phyloP scores from a whole-genome alignment of 2,113 vertebrate genomes.

The Verasper variegatus region DNA sequence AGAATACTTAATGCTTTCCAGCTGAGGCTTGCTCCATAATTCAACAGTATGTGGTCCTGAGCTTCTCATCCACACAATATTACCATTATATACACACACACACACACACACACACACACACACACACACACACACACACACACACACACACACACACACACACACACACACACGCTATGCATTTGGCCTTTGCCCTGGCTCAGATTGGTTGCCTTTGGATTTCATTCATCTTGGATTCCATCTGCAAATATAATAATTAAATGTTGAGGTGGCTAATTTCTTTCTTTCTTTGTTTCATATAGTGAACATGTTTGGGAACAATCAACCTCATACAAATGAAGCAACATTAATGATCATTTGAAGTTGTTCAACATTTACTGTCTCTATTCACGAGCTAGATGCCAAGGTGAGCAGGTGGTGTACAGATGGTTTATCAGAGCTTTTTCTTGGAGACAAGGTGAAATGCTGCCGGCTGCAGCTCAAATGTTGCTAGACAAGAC shows the following conservation, averaged over 20 bases:
- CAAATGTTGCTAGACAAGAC: too few relatives aligned
- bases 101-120: slow-evolving; percentile 1
- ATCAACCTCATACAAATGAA: too few relatives aligned
- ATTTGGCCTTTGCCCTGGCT: slow-evolving; percentile 57
- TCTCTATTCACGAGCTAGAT: too few relatives aligned
- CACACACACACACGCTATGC: slow-evolving; percentile 16
- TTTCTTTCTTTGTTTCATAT: background rate
- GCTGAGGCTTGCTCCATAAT: slow-evolving; percentile 63
- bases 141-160: background rate
- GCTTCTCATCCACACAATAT: slow-evolving; percentile 18
- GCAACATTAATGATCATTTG: too few relatives aligned
- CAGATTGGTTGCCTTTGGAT: slow-evolving; percentile 43
- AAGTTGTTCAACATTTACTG: too few relatives aligned
- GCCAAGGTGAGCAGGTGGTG: too few relatives aligned
- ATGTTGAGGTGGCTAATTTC: background rate
- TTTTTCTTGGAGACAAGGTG: too few relatives aligned
- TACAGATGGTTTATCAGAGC: too few relatives aligned
- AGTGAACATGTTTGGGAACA: too few relatives aligned
- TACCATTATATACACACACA: background rate
- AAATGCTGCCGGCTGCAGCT: too few relatives aligned
- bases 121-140: too few relatives aligned
- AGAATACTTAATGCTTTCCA: slow-evolving; percentile 55
- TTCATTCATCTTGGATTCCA: slow-evolving; percentile 49
- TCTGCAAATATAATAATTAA: slow-evolving; percentile 27
- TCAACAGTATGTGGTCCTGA: slow-evolving; percentile 54